phyloP scores from a whole-genome alignment of 2,797 vertebrate genomes.

The Rhinophrynus dorsalis region DNA sequence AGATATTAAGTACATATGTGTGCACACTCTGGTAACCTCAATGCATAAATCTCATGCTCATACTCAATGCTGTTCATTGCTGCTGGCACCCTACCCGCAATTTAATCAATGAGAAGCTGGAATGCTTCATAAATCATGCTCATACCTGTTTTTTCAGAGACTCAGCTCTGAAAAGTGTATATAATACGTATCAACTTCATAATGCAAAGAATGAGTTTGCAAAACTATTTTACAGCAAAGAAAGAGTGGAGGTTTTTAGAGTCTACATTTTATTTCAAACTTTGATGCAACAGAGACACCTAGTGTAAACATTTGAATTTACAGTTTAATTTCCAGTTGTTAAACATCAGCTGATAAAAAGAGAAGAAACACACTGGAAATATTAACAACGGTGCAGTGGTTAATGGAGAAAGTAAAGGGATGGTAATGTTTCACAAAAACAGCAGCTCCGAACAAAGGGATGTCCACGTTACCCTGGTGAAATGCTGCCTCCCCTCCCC shows the following conservation, averaged over 20 bases:
- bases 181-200: slow-evolving; percentile 12
- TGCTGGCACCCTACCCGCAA: not conserved
- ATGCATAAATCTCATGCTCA: not conserved
- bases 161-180: slow-evolving; percentile 14
- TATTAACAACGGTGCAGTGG: not conserved
- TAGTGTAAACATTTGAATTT: not conserved
- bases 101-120: slow-evolving; percentile 19
- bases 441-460: too few species aligned
- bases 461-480: too few species aligned
- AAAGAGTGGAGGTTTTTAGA: too few species aligned
- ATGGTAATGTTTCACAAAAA: too few species aligned
- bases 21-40: not conserved
- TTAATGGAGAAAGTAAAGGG: too few species aligned
- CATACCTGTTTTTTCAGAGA: slow-evolving; percentile 20
- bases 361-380: not conserved
- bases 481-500: too few species aligned
- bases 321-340: not conserved
- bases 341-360: not conserved
- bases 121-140: slow-evolving; percentile 23
- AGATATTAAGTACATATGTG: not conserved
- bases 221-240: slow-evolving; percentile 2
- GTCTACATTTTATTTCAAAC: not conserved
- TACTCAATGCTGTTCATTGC: slow-evolving; percentile 9
- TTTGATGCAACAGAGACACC: not conserved
- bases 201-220: not conserved